Evolutionary conservation across 2,113 vertebrate species (phyloP), one percentile per base, ranked within the genome.

Genomic region (Caranx melampygus): DNA sequence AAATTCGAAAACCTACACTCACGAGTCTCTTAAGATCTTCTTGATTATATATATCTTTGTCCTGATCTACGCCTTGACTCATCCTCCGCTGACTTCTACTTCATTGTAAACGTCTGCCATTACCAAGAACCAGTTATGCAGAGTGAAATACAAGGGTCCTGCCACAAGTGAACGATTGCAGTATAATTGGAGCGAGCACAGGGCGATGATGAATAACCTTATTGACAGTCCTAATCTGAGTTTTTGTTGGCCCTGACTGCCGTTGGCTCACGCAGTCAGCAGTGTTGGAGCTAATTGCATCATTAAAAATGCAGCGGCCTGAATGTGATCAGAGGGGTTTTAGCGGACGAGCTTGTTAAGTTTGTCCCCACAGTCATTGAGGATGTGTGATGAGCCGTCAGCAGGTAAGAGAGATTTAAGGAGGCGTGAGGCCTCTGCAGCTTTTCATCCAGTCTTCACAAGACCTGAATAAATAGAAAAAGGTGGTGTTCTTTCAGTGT

Each of bases 171-270:
- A 79, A 45, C 8, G 52, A 82, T 70, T 72, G 72, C 31, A 9
- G 37, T 80, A 42, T 90, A 89, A 91, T 62, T 91, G 81, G 66
- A 83, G 71, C 54, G 63, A 79, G 57, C 2, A 13, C 35, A 15
- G n/a, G 26, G 26, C 21, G 33, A 73, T 78, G 87, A 89, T 85
- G 84, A 89, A 85, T 69, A 82, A 85, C 84, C 74, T 34, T 88
- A 86, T 88, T 86, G 86, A 88, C 80, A 75, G 74, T 63, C 70
- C 78, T 85, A 83, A 91, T 85, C 73, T 75, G 66, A 81, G 85
- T 82, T 88, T 89, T 79, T 78, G 81, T 84, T 78, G 81, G 82
- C 75, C 40, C 68, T 20, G 75, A 79, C 79, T 66, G 78, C 71
- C 2, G 54, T 81, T 77, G 78, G 72, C 86, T 75, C 16, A n/a